phyloP scores from a whole-genome alignment of 1,140 invertebrate genomes.

The Dinothrombium tinctorium region DNA sequence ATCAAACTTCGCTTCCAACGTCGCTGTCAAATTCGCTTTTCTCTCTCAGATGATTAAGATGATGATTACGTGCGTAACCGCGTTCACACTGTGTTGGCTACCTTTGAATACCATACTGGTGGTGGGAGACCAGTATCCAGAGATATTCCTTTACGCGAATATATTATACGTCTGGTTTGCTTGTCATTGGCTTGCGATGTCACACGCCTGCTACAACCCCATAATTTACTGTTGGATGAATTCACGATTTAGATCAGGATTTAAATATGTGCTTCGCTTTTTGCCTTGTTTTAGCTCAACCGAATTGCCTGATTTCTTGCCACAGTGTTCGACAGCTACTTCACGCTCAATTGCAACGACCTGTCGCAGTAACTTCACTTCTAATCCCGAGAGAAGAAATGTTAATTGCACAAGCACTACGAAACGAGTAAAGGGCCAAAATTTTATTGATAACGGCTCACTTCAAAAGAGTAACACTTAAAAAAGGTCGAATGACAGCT shows the following conservation, averaged over 20 bases:
- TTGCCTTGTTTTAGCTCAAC: slow-evolving; percentile 8
- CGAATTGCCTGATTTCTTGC: not conserved
- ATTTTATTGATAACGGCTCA: no score
- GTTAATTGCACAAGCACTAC: no score
- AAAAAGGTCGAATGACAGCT: no score
- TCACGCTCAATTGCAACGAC: no score
- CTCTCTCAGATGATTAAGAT: slow-evolving; percentile 35
- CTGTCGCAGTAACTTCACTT: no score
- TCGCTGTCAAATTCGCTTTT: not conserved
- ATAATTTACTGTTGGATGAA: slow-evolving; percentile 86
- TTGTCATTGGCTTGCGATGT: slow-evolving; percentile 68
- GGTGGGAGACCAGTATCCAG: slow-evolving; percentile 17
- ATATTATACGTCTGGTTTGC: slow-evolving; percentile 46
- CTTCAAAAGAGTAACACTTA: no score
- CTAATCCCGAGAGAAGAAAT: no score
- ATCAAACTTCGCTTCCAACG: no score
- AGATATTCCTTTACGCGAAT: slow-evolving; percentile 12
- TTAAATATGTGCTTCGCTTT: slow-evolving; percentile 17
- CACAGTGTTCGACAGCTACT: no score
- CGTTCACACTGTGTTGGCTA: slow-evolving; percentile 26
- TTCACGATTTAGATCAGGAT: slow-evolving; percentile 36
- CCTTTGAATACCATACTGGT: slow-evolving; percentile 21
- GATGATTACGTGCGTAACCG: slow-evolving; percentile 27
- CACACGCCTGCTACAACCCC: slow-evolving; percentile 73
- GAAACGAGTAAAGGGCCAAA: no score